These are phyloP conservation scores for Parus major DNA, from an alignment of 2,113 vertebrate genomes.

Conservation along the genomic window DNA sequence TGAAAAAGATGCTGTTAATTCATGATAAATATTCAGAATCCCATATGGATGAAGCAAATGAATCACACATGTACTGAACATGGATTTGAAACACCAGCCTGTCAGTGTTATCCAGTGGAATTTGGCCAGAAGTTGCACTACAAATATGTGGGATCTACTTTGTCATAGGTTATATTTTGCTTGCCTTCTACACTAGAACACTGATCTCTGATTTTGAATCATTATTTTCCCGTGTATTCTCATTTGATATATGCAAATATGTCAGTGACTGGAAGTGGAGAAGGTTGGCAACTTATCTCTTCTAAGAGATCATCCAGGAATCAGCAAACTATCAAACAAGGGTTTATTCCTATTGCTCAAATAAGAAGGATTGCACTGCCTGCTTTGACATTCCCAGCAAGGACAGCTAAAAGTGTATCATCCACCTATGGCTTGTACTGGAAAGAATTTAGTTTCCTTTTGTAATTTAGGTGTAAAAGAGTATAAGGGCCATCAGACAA, in stretches of 20 bases:
- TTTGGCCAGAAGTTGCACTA: neutral
- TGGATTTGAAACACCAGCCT: neutral
- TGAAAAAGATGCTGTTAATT: neutral
- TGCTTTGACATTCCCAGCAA: neutral
- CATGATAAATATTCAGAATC: neutral
- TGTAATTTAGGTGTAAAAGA: neutral
- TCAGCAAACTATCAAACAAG: neutral
- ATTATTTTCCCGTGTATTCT: neutral
- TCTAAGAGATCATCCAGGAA: neutral
- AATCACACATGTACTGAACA: neutral
- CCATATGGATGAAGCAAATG: neutral
- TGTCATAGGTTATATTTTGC: neutral
- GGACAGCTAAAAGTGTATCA: neutral
- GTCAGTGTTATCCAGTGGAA: neutral
- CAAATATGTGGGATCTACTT: neutral
- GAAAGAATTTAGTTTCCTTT: neutral
- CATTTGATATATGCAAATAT: neutral
- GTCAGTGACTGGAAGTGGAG: neutral
- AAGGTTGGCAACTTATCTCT: neutral
- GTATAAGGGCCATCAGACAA: neutral
- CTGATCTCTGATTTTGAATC: neutral
- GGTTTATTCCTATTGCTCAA: neutral
- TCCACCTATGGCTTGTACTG: neutral
- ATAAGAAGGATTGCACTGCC: neutral
- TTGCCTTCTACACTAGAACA: neutral